phyloP scores from a whole-genome alignment of 2,888 invertebrate species.

The Tiliacea citrago region DNA sequence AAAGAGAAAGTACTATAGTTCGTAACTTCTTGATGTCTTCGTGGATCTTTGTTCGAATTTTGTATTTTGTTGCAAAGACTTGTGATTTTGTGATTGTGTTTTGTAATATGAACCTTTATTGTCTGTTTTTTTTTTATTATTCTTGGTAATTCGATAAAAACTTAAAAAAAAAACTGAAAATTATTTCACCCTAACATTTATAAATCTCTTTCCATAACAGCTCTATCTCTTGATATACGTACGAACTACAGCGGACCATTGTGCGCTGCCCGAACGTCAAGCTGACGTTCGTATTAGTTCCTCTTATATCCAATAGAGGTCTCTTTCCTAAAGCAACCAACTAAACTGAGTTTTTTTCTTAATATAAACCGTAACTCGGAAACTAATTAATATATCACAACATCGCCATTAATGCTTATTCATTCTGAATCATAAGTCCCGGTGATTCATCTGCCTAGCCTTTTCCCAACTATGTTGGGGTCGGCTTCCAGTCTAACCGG shows the following conservation, averaged over 20 bases:
- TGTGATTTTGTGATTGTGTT: too few relatives aligned
- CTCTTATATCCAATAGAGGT: slow-evolving; percentile 22
- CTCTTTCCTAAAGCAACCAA: background rate
- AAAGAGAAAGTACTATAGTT: too few relatives aligned
- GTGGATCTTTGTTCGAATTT: too few relatives aligned
- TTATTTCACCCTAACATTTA: too few relatives aligned
- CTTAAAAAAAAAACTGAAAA: background rate
- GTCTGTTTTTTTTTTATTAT: too few relatives aligned
- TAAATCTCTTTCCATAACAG: background rate
- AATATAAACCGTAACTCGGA: too few relatives aligned
- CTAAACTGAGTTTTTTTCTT: background rate
- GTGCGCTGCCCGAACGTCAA: background rate
- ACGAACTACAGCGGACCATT: slow-evolving; percentile 16
- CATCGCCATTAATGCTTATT: background rate
- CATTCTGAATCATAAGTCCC: background rate
- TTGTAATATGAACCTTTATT: too few relatives aligned
- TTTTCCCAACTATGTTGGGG: too few relatives aligned
- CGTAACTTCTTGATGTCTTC: too few relatives aligned
- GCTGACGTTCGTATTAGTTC: slow-evolving; percentile 29
- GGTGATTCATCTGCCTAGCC: background rate
- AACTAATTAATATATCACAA: background rate
- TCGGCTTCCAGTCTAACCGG: too few relatives aligned
- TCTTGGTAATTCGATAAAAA: background rate
- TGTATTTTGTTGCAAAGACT: too few relatives aligned
- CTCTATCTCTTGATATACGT: slow-evolving; percentile 30